phyloP scores from a whole-genome alignment of 2,888 invertebrate species.

The Microctonus hyperodae region DNA sequence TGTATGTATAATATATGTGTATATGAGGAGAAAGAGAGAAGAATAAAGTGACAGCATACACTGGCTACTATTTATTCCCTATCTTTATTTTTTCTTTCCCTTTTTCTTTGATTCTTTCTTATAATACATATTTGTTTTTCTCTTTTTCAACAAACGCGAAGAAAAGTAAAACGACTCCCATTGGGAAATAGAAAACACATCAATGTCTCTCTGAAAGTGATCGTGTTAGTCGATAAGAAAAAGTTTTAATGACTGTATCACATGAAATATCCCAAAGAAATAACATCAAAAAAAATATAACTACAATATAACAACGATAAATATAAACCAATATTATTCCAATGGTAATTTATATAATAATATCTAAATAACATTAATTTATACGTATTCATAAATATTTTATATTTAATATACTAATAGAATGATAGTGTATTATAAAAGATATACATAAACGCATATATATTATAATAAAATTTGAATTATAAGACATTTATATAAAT shows the following conservation, averaged over 20 bases:
- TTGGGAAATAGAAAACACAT: constrained; percentile 52
- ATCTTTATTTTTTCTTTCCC: not conserved
- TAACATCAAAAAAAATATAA: not conserved
- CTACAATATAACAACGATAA: not conserved
- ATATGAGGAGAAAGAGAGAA: not conserved
- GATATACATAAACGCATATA: no score
- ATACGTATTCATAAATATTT: no score
- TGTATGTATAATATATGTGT: no score
- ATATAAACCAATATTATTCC: constrained; percentile 5
- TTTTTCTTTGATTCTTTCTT: not conserved
- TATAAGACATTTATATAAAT: no score
- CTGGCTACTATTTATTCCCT: constrained; percentile 2
- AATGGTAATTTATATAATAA: no score
- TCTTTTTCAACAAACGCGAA: not conserved
- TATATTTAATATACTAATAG: no score
- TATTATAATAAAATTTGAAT: no score
- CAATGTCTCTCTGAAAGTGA: constrained; percentile 56
- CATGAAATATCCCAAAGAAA: constrained; percentile 1
- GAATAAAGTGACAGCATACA: constrained; percentile 10
- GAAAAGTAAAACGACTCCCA: not conserved
- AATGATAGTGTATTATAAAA: no score
- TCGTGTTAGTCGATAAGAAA: constrained; percentile 53
- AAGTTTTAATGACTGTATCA: constrained; percentile 59
- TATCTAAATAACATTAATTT: no score
- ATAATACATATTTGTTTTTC: not conserved